Conservation (phyloP, 2,113 vertebrate species). For the Illadopsis cleaveri region DNA sequence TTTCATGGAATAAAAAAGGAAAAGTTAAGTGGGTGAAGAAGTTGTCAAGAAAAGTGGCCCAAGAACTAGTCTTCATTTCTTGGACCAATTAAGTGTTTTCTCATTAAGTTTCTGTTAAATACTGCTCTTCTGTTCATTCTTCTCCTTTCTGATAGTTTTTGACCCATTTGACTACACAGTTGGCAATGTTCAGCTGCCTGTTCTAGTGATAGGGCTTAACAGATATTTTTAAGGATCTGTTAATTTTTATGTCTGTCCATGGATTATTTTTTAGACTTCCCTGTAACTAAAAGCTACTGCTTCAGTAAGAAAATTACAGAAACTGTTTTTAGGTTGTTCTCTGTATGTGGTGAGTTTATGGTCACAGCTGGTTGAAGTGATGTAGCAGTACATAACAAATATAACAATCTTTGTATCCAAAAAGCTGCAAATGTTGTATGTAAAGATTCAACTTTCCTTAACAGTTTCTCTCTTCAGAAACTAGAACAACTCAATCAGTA, state of each 20-base stretch:
- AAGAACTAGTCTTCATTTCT: neutral
- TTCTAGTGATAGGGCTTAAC: neutral
- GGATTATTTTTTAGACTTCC: neutral
- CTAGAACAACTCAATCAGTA: slow-evolving; percentile 98
- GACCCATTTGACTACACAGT: neutral
- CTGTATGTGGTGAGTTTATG: neutral
- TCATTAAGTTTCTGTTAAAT: neutral
- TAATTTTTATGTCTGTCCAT: neutral
- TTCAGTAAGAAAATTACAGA: neutral
- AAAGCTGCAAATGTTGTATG: neutral
- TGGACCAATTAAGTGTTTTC: neutral
- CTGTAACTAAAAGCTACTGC: neutral
- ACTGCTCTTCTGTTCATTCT: neutral
- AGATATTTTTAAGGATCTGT: neutral
- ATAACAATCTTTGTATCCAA: neutral
- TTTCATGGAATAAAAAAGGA: neutral
- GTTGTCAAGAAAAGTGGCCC: neutral
- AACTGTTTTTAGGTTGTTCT: neutral
- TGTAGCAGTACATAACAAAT: neutral
- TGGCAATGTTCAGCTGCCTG: neutral
- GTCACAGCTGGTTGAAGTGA: neutral
- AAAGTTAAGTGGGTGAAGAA: neutral
- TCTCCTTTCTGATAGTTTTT: neutral
- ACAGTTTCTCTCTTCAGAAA: slow-evolving; percentile 84
- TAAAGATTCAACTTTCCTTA: slow-evolving; percentile 74